A percentile compares a stretch with the other conserved stretches of the same genome.
Conservation (phyloP, 1,140 invertebrate genomes). For the Temnothorax longispinosus region DNA sequence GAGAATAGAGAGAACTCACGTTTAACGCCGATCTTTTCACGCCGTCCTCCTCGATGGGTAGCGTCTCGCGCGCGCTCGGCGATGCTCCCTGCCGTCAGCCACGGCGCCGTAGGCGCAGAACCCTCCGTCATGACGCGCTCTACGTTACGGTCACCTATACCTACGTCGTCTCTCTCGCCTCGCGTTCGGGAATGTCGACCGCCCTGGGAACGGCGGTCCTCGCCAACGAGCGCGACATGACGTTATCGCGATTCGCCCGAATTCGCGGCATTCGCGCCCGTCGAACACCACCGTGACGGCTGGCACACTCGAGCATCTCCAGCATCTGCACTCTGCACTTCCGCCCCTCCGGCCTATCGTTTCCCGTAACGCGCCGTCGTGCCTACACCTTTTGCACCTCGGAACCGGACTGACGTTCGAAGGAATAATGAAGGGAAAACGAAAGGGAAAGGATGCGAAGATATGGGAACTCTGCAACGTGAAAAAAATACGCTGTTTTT, state of each 20-base stretch:
- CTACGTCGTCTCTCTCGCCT: not conserved
- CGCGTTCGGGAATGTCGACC: not conserved
- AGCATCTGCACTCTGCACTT: not conserved
- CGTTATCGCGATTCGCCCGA: not conserved
- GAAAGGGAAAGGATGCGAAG: not conserved
- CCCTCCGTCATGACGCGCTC: not conserved
- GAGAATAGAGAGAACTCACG: conserved; percentile 81
- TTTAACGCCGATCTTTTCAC: conserved; percentile 87
- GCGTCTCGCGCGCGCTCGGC: conserved; percentile 88
- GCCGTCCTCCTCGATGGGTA: conserved; percentile 88
- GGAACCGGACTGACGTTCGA: not conserved
- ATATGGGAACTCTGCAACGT: too few species aligned
- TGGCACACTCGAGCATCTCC: not conserved
- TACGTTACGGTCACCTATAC: not conserved
- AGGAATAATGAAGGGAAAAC: not conserved
- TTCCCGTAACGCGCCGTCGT: not conserved
- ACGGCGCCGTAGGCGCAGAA: not conserved
- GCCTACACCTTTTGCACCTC: not conserved
- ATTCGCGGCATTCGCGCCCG: not conserved
- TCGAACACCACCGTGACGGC: not conserved
- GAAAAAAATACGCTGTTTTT: too few species aligned
- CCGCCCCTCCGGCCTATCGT: not conserved
- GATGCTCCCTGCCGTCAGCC: conserved; percentile 89
- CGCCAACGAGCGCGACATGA: not conserved
- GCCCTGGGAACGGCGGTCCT: not conserved